Base-by-base conservation (phyloP, 2,113 vertebrate species). In the Alligator sinensis region DNA sequence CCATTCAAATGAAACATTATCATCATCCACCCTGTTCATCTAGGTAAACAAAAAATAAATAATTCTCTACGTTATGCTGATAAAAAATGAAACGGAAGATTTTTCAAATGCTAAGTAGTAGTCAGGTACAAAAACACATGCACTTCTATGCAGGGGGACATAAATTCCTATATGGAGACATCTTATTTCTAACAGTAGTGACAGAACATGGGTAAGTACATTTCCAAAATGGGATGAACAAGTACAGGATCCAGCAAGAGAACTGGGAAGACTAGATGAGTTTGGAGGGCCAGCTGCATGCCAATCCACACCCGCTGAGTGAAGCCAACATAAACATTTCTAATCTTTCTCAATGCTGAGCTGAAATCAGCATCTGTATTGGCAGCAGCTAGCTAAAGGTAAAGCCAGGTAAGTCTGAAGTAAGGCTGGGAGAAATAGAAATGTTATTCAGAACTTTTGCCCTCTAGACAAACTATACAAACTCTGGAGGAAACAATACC, bases 211-310 rank as follows among this genome's bases (percentile, higher is more conserved):
- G 64, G 84, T 84, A 38, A 60, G 59, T 15, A 8, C 78, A 85
- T 87, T 60, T 81, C 68, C 60, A 90, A 21, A 11, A 94, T 55
- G 27, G n/a, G 30, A 24, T 63, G 16, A 79, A 9, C 27, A 63
- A 91, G n/a, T 47, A 34, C 1, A 1, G 15, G n/a, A 93, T 61
- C 80, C 85, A 94, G 47, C 62, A 83, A 91, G 24, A 60, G 30
- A 84, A 66, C 77, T 70, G n/a, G 70, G 79, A 25, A 87, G 80
- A 57, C 24, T 86, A 89, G 61, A 83, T 47, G 58, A 87, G 27
- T 5, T 94, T 47, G 86, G 96, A 9, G 86, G 75, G 34, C 34
- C 70, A 95, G 82, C 81, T 72, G 89, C n/a, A 90, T 3, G 4
- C 28, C 77, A 38, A 92, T 38, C 54, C 84, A 77, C 58, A 61